These are phyloP conservation scores for Malurus leucopterus DNA, from an alignment of 2,797 vertebrate genomes.

Conservation along the genomic window DNA sequence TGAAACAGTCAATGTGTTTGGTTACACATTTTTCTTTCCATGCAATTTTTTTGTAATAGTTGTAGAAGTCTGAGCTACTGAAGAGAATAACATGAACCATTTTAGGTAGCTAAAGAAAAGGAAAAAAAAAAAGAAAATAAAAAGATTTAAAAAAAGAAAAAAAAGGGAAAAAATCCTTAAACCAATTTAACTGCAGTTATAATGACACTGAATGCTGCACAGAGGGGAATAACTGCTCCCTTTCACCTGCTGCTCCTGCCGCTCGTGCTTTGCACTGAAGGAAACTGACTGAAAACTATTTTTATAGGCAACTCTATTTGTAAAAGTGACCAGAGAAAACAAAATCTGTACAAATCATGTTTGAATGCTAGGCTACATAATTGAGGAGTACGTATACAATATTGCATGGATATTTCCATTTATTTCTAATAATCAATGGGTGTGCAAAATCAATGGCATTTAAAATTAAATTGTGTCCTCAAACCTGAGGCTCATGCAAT, in stretches of 20 bases:
- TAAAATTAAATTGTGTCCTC: neutral
- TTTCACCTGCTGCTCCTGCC: neutral
- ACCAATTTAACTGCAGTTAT: neutral
- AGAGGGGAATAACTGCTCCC: neutral
- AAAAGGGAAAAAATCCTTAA: neutral
- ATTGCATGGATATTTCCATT: neutral
- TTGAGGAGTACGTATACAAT: neutral
- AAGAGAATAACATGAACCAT: neutral
- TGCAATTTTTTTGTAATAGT: neutral
- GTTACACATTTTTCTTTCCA: neutral
- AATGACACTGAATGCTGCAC: neutral
- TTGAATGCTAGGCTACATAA: neutral
- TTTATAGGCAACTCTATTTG: neutral
- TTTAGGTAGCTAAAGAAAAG: neutral
- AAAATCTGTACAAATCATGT: neutral
- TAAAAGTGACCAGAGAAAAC: slow-evolving; percentile 31
- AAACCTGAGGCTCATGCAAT: neutral
- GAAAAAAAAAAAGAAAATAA: too few relatives aligned
- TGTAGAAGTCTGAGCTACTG: neutral
- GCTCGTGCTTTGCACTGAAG: neutral
- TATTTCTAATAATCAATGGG: neutral
- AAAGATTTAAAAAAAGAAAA: neutral
- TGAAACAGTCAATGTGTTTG: neutral
- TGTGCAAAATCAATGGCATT: neutral
- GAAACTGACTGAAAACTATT: neutral